Percentiles rank a stretch among this genome's conserved stretches.
Conservation (phyloP, 2,113 vertebrate species). For the Uria aalge region DNA sequence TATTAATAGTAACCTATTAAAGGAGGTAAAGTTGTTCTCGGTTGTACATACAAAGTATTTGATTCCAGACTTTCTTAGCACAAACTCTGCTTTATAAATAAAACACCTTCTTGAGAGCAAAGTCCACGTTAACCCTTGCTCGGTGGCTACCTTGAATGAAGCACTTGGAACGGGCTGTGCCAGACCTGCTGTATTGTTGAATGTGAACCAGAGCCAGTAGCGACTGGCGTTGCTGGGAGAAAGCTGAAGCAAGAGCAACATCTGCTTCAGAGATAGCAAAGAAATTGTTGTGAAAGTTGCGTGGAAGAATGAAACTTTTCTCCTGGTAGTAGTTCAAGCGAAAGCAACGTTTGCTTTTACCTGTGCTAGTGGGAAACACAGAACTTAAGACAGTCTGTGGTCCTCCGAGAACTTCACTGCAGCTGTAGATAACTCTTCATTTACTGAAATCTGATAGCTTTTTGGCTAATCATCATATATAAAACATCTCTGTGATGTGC, state of each 20-base stretch:
- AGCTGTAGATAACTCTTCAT: background rate
- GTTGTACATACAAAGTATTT: background rate
- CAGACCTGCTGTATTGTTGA: background rate
- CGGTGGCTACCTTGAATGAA: background rate
- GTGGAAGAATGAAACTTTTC: background rate
- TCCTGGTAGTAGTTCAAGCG: background rate
- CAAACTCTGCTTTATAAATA: background rate
- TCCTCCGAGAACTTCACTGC: background rate
- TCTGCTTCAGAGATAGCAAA: conserved; percentile 19
- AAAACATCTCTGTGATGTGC: background rate
- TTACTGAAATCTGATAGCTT: background rate
- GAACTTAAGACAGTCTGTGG: background rate
- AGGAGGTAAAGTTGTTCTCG: background rate
- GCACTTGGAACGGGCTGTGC: background rate
- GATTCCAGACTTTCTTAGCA: background rate
- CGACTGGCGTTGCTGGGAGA: background rate
- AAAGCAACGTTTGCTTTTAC: background rate
- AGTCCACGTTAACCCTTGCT: accelerated
- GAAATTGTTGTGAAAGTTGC: background rate
- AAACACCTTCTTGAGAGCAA: background rate
- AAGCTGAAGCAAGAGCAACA: conserved; percentile 4
- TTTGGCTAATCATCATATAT: background rate
- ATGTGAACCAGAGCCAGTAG: background rate
- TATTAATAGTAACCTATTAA: background rate
- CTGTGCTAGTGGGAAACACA: background rate